A percentile compares a stretch with the other conserved stretches of the same genome.
Conservation (phyloP, 2,797 vertebrate species). For the Pipistrellus pygmaeus region DNA sequence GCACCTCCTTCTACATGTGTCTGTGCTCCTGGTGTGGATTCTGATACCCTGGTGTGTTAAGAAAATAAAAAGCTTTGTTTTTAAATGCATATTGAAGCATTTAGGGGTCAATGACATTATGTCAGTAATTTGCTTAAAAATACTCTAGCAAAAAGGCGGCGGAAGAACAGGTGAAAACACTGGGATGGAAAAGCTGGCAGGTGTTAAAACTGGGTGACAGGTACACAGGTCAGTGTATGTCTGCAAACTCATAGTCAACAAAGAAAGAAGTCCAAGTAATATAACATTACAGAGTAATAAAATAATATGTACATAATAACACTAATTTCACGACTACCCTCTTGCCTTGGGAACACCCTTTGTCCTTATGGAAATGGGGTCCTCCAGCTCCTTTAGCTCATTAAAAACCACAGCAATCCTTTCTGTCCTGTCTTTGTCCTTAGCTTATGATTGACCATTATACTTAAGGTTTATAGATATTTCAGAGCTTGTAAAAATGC, state of each 20-base stretch:
- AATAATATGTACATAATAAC: rapidly evolving
- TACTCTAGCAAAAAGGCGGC: background rate
- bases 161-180: rapidly evolving
- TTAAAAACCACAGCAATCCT: rapidly evolving
- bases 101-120: background rate
- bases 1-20: background rate
- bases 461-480: rapidly evolving
- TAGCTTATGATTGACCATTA: too few species aligned
- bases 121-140: background rate
- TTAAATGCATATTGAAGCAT: background rate
- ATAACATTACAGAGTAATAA: rapidly evolving
- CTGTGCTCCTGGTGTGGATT: background rate
- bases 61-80: background rate
- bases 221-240: rapidly evolving
- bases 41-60: rapidly evolving
- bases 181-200: rapidly evolving
- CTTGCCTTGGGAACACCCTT: rapidly evolving
- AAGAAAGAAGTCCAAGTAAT: too few species aligned
- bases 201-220: background rate
- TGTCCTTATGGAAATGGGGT: background rate
- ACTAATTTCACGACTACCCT: too few species aligned
- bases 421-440: too few species aligned
- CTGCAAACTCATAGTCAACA: background rate
- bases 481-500: background rate
- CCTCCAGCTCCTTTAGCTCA: background rate